phyloP scores from a whole-genome alignment of 1,140 invertebrate species.

The Papilio aristodemus region DNA sequence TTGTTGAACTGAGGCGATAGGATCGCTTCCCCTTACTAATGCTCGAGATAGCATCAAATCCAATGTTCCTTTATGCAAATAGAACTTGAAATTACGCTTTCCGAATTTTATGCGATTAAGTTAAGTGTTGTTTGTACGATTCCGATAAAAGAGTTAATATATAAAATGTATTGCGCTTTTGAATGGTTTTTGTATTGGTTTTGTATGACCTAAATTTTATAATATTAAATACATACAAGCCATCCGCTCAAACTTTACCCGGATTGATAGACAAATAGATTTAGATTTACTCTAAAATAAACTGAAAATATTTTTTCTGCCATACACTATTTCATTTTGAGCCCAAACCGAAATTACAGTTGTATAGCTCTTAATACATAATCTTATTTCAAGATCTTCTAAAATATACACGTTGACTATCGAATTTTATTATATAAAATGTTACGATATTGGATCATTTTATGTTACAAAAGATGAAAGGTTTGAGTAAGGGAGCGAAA shows the following conservation, averaged over 20 bases:
- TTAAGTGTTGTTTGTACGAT: slow-evolving; percentile 12
- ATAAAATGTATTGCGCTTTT: neutral
- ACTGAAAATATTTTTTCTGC: too few species aligned
- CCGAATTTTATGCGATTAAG: slow-evolving; percentile 16
- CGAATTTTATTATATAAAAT: slow-evolving; percentile 1
- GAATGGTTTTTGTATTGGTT: neutral
- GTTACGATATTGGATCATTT: neutral
- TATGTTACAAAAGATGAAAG: slow-evolving; percentile 8
- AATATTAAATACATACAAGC: too few species aligned
- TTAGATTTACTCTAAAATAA: too few species aligned
- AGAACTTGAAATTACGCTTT: slow-evolving; percentile 18
- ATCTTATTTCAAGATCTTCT: neutral
- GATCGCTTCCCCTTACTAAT: slow-evolving; percentile 21
- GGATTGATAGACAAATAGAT: too few species aligned
- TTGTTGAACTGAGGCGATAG: slow-evolving; percentile 12
- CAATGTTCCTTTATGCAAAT: slow-evolving; percentile 24
- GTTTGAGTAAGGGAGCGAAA: neutral
- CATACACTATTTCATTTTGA: too few species aligned
- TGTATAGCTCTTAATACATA: too few species aligned
- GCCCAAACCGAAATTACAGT: too few species aligned
- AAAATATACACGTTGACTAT: neutral
- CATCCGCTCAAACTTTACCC: too few species aligned
- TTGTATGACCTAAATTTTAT: neutral
- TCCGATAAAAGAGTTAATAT: neutral
- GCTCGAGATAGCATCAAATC: slow-evolving; percentile 14